Evolutionary conservation across 2,797 vertebrate species (phyloP).

Genomic region (Myripristis jacobus): DNA sequence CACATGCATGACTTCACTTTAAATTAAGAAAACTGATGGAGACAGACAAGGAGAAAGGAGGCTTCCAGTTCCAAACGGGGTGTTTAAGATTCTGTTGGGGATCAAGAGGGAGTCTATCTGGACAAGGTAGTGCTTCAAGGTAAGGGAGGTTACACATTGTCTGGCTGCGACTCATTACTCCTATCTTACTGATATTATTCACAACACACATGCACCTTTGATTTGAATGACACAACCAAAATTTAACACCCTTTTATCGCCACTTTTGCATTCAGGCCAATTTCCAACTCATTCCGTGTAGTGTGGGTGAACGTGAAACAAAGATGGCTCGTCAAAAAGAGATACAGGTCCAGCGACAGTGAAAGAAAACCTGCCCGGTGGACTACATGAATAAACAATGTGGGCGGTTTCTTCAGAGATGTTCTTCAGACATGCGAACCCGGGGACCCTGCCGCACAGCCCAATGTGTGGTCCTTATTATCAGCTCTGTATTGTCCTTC

Average conservation of each 20-base stretch:
- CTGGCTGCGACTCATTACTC: neutral
- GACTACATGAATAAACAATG: conserved; percentile 6
- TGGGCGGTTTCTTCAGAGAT: neutral
- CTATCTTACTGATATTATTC: neutral
- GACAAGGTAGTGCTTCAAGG: neutral
- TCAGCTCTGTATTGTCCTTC: neutral
- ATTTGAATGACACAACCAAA: neutral
- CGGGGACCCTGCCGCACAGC: neutral
- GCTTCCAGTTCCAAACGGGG: neutral
- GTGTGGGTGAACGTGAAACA: conserved; percentile 28
- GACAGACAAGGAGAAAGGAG: neutral
- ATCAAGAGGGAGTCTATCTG: neutral
- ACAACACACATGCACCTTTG: neutral
- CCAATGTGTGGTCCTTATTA: neutral
- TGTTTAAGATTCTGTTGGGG: conserved; percentile 5
- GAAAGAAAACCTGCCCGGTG: neutral
- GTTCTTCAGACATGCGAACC: neutral
- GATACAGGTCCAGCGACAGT: neutral
- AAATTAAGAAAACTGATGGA: conserved; percentile 9
- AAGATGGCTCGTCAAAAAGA: neutral
- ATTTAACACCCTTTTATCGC: neutral
- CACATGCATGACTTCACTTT: neutral
- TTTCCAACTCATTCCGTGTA: neutral
- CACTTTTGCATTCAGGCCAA: neutral
- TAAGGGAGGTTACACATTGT: neutral